Percentiles rank a stretch among this genome's conserved stretches.
These are phyloP conservation scores for Micrastur ruficollis DNA, from an alignment of 2,797 vertebrate species.

Conservation along the genomic window DNA sequence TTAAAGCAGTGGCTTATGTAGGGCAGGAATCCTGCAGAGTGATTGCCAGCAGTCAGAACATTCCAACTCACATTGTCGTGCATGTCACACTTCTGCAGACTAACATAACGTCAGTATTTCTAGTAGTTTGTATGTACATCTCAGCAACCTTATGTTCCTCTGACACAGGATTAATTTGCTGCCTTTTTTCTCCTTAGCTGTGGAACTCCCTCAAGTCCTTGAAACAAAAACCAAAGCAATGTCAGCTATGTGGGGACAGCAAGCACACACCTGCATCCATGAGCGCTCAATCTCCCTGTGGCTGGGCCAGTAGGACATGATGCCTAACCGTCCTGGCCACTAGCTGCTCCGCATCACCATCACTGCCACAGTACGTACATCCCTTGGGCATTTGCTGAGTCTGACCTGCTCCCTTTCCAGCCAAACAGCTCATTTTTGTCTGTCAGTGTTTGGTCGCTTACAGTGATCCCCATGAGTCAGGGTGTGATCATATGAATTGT, in stretches of 20 bases:
- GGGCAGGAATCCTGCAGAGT: background rate
- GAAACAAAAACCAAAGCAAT: background rate
- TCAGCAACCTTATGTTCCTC: background rate
- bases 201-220: background rate
- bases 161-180: background rate
- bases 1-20: background rate
- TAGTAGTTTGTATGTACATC: background rate
- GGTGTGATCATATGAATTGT: background rate
- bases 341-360: background rate
- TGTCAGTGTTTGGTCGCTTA: background rate
- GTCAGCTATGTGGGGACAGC: background rate
- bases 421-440: background rate
- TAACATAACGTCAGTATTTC: background rate
- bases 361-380: background rate
- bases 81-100: background rate
- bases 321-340: fast-evolving
- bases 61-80: background rate
- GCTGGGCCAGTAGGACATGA: background rate
- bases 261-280: background rate
- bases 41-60: background rate
- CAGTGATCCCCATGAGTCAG: background rate
- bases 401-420: background rate
- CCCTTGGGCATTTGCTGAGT: background rate
- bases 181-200: background rate
- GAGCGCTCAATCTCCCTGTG: fast-evolving